Base-by-base conservation (phyloP, 2,797 vertebrate species). In the Mycteria americana region DNA sequence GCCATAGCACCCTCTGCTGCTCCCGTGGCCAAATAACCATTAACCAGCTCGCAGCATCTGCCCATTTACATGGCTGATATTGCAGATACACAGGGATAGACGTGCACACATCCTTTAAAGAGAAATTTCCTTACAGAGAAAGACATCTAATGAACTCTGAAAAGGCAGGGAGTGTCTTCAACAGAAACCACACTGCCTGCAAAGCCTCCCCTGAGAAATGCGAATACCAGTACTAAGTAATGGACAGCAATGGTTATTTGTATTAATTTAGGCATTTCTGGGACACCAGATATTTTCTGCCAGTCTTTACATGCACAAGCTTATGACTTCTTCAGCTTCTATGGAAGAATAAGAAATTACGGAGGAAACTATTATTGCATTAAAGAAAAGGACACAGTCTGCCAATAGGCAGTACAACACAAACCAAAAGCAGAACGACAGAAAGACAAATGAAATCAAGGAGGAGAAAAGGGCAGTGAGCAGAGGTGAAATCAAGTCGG, bases 1-100 rank as follows among this genome's bases (percentile, higher is more conserved):
- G 12, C 31, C 64, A 81, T 4, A 89, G 76, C 51, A 88, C 92
- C 93, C 95, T 95, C 97, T 93, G 69, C 53, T 92, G 95, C 77
- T 81, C 53, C 31, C 10, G 7, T 17, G 21, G 31, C 53, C 53
- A 94, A 94, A 94, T 64, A 92, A 85, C 84, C 48, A 72, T 43
- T n/a, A 89, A 70, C 5, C 30, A n/a, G 60, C 60, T 74, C 2
- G 1, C 37, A 60, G 67, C 67, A 68, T 33, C 50, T 30, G 69
- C 22, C 51, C 14, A 8, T 27, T 48, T 35, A 45, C 50, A 23
- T 0, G 33, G 54, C 33, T 39, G 68, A 6, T 57, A 33, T 2
- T n/a, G 48, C 23, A 76, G 37, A 35, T 8, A 27, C 2, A 15
- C 6, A 11, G 43, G 30, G 53, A 48, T 1, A 62, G 74, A 80